Percentiles rank a stretch among this genome's conserved stretches.
Evolutionary conservation across 2,797 vertebrate species (phyloP).

Genomic region (Acrocephalus scirpaceus): DNA sequence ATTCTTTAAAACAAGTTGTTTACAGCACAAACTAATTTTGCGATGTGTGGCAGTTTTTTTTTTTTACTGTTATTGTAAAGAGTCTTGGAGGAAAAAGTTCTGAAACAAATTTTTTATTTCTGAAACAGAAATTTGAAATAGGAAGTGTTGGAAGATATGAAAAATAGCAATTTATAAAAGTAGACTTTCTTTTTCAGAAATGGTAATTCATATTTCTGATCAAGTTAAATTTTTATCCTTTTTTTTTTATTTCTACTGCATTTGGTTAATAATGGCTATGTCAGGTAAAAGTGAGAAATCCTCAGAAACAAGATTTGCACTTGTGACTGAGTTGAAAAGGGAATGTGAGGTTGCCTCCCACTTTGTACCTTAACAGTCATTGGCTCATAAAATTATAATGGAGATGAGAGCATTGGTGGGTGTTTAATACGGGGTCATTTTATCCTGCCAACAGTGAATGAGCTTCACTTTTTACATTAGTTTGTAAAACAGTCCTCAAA

Average conservation of each 20-base stretch:
- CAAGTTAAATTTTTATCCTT: neutral
- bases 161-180: neutral
- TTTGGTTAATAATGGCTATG: rapidly evolving
- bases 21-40: neutral
- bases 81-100: neutral
- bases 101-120: neutral
- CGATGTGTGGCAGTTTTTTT: neutral
- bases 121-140: neutral
- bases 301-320: neutral
- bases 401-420: neutral
- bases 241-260: neutral
- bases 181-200: neutral
- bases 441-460: neutral
- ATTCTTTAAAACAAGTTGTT: neutral
- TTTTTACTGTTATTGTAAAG: neutral
- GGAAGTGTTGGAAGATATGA: neutral
- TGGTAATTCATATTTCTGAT: neutral
- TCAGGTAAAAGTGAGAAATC: neutral
- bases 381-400: neutral
- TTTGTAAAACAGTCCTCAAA: neutral
- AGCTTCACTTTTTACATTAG: neutral
- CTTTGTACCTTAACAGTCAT: neutral
- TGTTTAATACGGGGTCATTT: neutral
- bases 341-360: neutral
- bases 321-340: neutral